Percentiles rank a stretch among this genome's conserved stretches.
Evolutionary conservation across 1,140 invertebrate genomes (phyloP).

Genomic region (Hydropsyche tenuis): DNA sequence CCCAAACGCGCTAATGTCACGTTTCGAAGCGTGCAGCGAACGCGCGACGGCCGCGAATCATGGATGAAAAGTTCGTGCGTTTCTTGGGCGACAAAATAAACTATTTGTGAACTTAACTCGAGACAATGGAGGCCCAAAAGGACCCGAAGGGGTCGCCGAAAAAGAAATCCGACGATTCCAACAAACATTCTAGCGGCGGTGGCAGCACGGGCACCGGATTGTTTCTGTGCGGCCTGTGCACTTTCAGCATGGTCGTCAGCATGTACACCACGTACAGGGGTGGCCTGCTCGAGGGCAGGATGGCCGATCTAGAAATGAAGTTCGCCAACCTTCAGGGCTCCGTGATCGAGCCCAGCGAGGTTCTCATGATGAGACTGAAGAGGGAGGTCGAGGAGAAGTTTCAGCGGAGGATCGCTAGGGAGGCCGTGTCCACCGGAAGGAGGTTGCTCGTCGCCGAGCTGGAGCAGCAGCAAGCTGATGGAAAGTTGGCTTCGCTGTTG

Average conservation of each 20-base stretch:
- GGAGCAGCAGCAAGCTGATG: conserved; percentile 31
- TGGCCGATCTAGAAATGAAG: conserved; percentile 41
- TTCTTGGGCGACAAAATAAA: conserved; percentile 40
- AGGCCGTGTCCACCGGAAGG: conserved; percentile 46
- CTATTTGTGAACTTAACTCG: not conserved
- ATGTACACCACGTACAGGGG: conserved; percentile 45
- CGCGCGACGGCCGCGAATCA: not conserved
- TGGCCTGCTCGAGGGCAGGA: conserved; percentile 41
- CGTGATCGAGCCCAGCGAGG: conserved; percentile 43
- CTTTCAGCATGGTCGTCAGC: conserved; percentile 44
- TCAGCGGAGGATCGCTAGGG: conserved; percentile 46
- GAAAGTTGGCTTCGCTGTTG: conserved; percentile 35
- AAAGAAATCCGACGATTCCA: not conserved
- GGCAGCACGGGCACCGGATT: not conserved
- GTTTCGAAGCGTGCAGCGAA: not conserved
- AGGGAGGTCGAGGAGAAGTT: conserved; percentile 43
- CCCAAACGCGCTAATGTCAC: no score
- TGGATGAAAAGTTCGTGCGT: conserved; percentile 24
- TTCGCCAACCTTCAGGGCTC: conserved; percentile 40
- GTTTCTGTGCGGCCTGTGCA: conserved; percentile 45
- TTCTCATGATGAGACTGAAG: conserved; percentile 42
- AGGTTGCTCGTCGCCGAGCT: conserved; percentile 43
- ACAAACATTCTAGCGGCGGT: not conserved
- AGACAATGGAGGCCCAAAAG: conserved; percentile 11
- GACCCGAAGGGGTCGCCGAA: conserved; percentile 1